Base-by-base conservation (phyloP, 2,797 vertebrate species). In the Sebastiscus albofasciatus region DNA sequence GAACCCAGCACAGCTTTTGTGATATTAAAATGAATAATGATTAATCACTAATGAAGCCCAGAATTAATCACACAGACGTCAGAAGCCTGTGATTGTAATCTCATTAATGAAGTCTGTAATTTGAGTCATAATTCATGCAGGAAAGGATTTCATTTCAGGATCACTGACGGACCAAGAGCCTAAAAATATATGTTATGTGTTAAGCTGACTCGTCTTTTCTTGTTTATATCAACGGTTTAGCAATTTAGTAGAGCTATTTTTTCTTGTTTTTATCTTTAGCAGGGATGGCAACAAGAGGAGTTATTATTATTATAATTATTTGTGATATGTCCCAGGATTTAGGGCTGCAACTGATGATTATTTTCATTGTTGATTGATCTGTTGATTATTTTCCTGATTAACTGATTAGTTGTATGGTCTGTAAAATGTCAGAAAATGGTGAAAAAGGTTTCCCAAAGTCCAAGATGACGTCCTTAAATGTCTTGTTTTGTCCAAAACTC, bases 31-130 rank as follows among this genome's bases (percentile, higher is more conserved):
- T 52, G 55, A 59, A 33, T 64, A 33, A 71, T 34, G 3, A 80
- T 76, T 56, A 55, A n/a, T 73, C 62, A 20, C 18, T 29, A 22
- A 65, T 16, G 34, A 76, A 66, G n/a, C 14, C 26, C 13, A 20
- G 26, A 67, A 77, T 65, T 55, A 71, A 67, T 64, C 27, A 29
- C 11, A 20, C 18, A 11, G 58, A 72, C 52, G 7, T 79, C 76
- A 85, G 39, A 12, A 67, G 70, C 56, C 68, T 24, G 64, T 66
- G 80, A 75, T 64, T 24, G 12, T 66, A 56, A 62, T 75, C 70
- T 67, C 22, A 46, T 71, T 75, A 16, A 78, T 75, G 10, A 77
- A 33, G 36, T 52, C 14, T 74, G 58, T 74, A 20, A 74, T 60
- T 65, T 78, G 34, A 79, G 29, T 64, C 62, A 59, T 49, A 24